Evolutionary conservation across 1,140 invertebrate species (phyloP).

Genomic region (Pantala flavescens): DNA sequence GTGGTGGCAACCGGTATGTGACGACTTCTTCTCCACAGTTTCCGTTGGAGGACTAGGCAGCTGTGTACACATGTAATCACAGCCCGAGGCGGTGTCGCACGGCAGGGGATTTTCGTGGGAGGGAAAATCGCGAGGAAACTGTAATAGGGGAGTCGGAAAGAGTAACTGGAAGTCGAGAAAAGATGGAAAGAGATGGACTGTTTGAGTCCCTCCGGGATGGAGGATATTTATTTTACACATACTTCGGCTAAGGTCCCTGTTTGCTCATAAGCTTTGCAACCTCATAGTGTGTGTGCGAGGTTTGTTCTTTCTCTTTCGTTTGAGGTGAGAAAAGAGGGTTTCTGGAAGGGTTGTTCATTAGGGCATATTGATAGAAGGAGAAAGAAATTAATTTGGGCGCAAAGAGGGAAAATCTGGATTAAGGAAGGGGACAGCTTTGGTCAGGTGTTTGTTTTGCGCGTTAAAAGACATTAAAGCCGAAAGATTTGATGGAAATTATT

Average conservation of each 20-base stretch:
- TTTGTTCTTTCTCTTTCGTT: too few species aligned
- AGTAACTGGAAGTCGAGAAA: neutral
- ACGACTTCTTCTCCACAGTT: neutral
- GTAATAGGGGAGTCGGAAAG: neutral
- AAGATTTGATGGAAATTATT: too few species aligned
- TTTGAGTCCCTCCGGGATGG: neutral
- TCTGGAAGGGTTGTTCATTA: too few species aligned
- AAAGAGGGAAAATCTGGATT: too few species aligned
- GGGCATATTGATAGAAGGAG: too few species aligned
- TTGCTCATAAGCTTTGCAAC: neutral
- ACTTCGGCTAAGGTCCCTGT: neutral
- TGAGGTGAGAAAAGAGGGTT: too few species aligned
- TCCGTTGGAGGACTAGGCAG: neutral
- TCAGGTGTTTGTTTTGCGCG: too few species aligned
- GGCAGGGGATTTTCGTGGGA: neutral
- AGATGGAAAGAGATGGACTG: neutral
- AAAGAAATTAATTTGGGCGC: too few species aligned
- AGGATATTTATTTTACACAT: neutral
- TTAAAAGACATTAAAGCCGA: too few species aligned
- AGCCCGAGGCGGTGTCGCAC: neutral
- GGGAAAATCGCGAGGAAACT: too few species aligned
- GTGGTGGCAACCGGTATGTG: neutral
- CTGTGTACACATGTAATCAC: conserved; percentile 9
- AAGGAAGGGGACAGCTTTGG: too few species aligned
- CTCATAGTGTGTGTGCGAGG: neutral